Conservation (phyloP, 1,140 invertebrate species). For the Bombus terrestris region DNA sequence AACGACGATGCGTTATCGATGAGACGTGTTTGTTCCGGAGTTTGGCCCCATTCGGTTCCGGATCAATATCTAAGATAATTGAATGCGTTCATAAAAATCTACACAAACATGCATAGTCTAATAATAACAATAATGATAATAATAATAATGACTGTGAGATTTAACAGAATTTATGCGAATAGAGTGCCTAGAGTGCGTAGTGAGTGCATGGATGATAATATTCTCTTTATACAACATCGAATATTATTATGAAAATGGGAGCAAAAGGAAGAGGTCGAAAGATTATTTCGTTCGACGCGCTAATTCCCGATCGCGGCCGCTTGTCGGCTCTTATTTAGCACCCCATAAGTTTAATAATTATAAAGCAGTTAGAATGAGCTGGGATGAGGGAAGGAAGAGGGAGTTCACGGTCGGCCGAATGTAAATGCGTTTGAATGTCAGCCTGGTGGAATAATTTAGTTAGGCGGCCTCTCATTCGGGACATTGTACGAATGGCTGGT, state of each 20-base stretch:
- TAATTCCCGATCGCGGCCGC: background rate
- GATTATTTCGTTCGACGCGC: constrained; percentile 12
- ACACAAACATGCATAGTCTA: background rate
- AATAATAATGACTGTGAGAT: too few species aligned
- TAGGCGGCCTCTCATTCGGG: constrained; percentile 60
- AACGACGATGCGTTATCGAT: background rate
- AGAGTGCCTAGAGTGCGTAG: background rate
- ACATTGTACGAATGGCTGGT: constrained; percentile 50
- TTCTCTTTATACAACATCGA: background rate
- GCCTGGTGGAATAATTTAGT: constrained; percentile 68
- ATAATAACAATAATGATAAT: background rate
- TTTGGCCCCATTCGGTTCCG: too few species aligned
- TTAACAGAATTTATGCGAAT: background rate
- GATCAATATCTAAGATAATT: too few species aligned
- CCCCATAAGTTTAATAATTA: constrained; percentile 44
- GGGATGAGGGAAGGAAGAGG: background rate
- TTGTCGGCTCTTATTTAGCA: constrained; percentile 31
- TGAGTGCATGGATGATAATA: background rate
- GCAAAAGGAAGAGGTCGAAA: background rate
- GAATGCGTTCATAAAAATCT: too few species aligned
- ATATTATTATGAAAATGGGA: background rate
- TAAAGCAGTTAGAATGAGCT: constrained; percentile 7
- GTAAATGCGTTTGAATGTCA: constrained; percentile 62
- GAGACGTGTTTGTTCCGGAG: background rate
- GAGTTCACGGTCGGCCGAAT: constrained; percentile 43